A percentile compares a stretch with the other conserved stretches of the same genome.
These are phyloP conservation scores for Himalopsyche japonica DNA, from an alignment of 2,888 invertebrate species.

Conservation along the genomic window DNA sequence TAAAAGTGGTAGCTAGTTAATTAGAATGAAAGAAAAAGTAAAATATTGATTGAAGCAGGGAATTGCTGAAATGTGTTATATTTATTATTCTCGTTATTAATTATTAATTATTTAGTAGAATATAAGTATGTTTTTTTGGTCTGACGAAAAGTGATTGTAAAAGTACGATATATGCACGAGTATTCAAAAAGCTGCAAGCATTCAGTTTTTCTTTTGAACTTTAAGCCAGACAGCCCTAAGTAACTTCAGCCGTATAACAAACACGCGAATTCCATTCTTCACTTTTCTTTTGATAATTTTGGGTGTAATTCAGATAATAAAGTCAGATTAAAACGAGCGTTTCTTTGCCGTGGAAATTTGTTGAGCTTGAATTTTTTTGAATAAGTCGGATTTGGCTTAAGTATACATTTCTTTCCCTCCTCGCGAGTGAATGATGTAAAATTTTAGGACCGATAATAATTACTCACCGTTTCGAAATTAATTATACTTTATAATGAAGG, in stretches of 20 bases:
- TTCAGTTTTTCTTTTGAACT: not conserved
- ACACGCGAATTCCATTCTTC: conserved; percentile 7
- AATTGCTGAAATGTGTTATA: too few species aligned
- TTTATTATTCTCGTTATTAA: too few species aligned
- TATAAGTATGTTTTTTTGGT: too few species aligned
- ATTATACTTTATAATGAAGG: not conserved
- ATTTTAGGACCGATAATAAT: not conserved
- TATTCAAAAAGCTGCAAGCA: too few species aligned
- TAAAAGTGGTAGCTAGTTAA: too few species aligned
- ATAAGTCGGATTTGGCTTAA: not conserved
- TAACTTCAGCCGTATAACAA: not conserved
- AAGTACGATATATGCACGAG: too few species aligned
- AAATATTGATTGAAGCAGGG: too few species aligned
- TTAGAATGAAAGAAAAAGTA: too few species aligned
- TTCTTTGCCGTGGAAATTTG: not conserved
- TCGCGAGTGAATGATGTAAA: not conserved
- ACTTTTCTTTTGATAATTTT: conserved; percentile 5
- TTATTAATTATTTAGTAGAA: too few species aligned
- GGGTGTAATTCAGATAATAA: not conserved
- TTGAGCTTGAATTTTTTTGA: not conserved
- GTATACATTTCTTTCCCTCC: not conserved
- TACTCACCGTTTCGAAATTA: not conserved
- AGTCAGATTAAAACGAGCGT: conserved; percentile 3
- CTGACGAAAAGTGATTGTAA: too few species aligned
- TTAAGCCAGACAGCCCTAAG: not conserved